Percentiles rank a stretch among this genome's conserved stretches.
These are phyloP conservation scores for Poecilus cupreus DNA, from an alignment of 2,888 invertebrate species.

Conservation along the genomic window DNA sequence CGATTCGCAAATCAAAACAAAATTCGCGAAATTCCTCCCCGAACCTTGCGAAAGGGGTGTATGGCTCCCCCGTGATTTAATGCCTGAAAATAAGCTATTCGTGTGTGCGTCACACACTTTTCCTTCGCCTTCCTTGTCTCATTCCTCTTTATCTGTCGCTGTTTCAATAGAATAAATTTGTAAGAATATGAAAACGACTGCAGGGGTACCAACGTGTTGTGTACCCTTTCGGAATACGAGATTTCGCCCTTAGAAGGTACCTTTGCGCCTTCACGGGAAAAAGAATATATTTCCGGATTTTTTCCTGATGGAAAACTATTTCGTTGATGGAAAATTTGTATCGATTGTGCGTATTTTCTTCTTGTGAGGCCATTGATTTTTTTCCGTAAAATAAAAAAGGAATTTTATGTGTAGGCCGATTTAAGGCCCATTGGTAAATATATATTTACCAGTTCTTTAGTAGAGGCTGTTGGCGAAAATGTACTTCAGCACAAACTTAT, in stretches of 20 bases:
- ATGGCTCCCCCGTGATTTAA: conserved; percentile 21
- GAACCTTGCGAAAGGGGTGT: too few species aligned
- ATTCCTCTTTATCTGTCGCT: conserved; percentile 30
- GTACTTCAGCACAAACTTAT: too few species aligned
- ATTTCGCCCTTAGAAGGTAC: background rate
- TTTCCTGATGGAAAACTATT: conserved; percentile 34
- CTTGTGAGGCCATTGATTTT: background rate
- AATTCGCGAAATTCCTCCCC: background rate
- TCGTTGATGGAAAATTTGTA: conserved; percentile 38
- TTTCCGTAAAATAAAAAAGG: background rate
- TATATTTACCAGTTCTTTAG: too few species aligned
- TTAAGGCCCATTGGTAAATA: background rate
- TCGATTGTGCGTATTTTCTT: background rate
- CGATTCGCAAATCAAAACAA: background rate
- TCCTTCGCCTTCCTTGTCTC: background rate
- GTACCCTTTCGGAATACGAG: conserved; percentile 38
- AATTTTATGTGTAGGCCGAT: background rate
- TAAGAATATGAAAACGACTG: conserved; percentile 50
- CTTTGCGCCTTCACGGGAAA: background rate
- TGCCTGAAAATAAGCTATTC: conserved; percentile 38
- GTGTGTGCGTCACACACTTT: conserved; percentile 41
- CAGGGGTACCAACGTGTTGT: conserved; percentile 2
- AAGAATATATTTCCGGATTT: conserved; percentile 28
- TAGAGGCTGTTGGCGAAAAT: too few species aligned
- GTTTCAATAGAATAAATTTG: conserved; percentile 56